phyloP scores from a whole-genome alignment of 2,797 vertebrate species.

The Momotus momota region DNA sequence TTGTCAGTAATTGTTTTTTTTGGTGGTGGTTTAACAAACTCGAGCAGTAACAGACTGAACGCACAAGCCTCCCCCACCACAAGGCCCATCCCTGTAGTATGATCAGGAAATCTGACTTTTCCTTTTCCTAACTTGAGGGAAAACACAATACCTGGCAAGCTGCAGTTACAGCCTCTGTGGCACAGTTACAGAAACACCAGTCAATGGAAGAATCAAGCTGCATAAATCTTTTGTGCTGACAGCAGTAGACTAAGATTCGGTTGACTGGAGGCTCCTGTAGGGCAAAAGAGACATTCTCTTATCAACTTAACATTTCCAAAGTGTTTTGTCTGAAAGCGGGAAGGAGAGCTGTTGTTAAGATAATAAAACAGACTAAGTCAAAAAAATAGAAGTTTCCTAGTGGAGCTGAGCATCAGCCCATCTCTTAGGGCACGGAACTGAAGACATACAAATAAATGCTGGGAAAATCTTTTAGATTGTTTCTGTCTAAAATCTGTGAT shows the following conservation, averaged over 20 bases:
- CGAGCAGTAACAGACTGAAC: not conserved
- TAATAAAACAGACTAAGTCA: not conserved
- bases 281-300: not conserved
- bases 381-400: not conserved
- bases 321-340: not conserved
- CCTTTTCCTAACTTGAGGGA: not conserved
- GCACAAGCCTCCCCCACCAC: not conserved
- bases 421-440: not conserved
- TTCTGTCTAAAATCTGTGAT: not conserved
- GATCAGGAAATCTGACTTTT: not conserved
- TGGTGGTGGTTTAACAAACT: not conserved
- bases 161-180: slow-evolving; percentile 85
- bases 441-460: not conserved
- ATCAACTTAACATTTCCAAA: not conserved
- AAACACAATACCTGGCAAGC: slow-evolving; percentile 86
- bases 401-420: not conserved
- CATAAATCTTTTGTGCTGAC: not conserved
- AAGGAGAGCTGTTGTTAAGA: not conserved
- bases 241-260: slow-evolving; percentile 86
- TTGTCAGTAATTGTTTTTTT: not conserved
- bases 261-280: slow-evolving; percentile 79
- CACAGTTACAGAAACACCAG: slow-evolving; percentile 84
- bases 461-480: not conserved
- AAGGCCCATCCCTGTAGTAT: rapidly evolving
- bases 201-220: slow-evolving; percentile 66